Base-by-base conservation (phyloP, 2,888 invertebrate species). In the Agonopterix heracliana region DNA sequence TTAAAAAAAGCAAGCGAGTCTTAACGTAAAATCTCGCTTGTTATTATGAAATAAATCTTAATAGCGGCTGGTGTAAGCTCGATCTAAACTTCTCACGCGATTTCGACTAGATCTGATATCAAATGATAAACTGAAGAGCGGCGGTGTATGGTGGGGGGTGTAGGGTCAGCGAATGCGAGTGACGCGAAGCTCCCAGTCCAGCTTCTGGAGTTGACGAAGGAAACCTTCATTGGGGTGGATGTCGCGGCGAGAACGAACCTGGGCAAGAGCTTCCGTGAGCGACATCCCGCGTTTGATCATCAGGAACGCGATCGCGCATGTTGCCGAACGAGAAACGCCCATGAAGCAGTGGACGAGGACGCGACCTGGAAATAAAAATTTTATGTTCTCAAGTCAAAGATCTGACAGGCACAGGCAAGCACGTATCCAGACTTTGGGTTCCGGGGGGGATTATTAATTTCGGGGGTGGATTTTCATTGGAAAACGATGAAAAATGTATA, bases 141-240 rank as follows among this genome's bases (percentile, higher is more conserved):
- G 67, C 11, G 10, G 36, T 7, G 34, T 26, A 49, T 69, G 71
- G 17, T 59, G 51, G 54, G 81, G 75, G 62, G 79, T 73, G 58
- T 69, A 67, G 55, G 77, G 84, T 88, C 86, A 87, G 85, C 84
- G 87, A 58, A 78, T 58, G 57, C 90, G 86, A 57, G 89, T 82
- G 53, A 89, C 80, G 59, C 90, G 89, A 51, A 92, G 79, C 66
- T 91, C 91, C 63, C 90, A 86, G 73, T 91, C 92, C 46, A 95
- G 89, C 57, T 92, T 91, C 51, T 94, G 93, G 53, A 96, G 83
- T 66, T 95, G 95, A 49, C 92, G 91, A 50, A 96, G 81, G 81
- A 96, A 96, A 50, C 95, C 95, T 62, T 93, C 91, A 71, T 96
- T 96, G 43, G 96, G 95, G 66, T 92, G 91, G 61, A 96, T 92